Evolutionary conservation across 2,113 vertebrate species (phyloP).

Genomic region (Raja brachyura): DNA sequence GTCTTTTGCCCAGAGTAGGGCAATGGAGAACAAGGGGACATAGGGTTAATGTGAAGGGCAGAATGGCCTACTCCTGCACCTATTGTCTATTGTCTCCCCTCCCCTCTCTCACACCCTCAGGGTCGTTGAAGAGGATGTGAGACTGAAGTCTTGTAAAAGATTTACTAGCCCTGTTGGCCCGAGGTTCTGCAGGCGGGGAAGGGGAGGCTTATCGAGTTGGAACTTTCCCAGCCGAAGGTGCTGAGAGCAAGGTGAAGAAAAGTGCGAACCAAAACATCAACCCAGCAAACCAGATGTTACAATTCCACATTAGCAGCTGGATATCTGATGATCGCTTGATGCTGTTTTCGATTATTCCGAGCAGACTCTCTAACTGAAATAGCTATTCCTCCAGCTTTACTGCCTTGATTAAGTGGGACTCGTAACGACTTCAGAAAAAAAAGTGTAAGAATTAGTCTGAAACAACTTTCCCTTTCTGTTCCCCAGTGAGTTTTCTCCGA

Average conservation of each 20-base stretch:
- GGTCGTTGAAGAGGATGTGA: neutral
- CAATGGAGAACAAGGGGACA: too few relatives aligned
- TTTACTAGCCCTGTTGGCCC: neutral
- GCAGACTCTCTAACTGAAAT: neutral
- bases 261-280: neutral
- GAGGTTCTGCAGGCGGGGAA: neutral
- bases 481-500: too few relatives aligned
- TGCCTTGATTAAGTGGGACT: neutral
- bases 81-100: neutral
- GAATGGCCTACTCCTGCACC: too few relatives aligned
- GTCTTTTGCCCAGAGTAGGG: too few relatives aligned
- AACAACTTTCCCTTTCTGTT: neutral
- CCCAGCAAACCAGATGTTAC: slow-evolving; percentile 23
- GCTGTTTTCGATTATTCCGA: slow-evolving; percentile 6
- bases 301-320: slow-evolving; percentile 27
- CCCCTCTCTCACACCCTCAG: neutral
- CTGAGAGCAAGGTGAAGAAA: neutral
- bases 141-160: slow-evolving; percentile 10
- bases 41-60: too few relatives aligned
- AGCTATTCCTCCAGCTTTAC: neutral
- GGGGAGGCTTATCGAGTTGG: neutral
- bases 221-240: neutral
- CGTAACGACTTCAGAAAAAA: neutral
- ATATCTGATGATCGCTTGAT: neutral
- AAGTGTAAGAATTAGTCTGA: neutral